phyloP scores from a whole-genome alignment of 2,888 invertebrate genomes.

The Phrixothrix hirtus region DNA sequence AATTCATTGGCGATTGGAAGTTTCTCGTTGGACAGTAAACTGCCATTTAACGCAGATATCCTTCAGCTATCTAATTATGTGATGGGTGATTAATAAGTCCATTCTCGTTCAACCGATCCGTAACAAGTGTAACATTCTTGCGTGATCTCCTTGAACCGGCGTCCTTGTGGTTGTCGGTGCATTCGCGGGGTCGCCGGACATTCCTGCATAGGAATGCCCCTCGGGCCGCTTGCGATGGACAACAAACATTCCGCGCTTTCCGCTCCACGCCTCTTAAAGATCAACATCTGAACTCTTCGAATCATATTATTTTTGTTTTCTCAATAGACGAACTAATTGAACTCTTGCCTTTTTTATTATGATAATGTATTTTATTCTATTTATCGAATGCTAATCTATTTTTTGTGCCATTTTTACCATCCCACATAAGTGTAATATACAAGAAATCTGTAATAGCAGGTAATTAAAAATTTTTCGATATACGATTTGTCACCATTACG shows the following conservation, averaged over 20 bases:
- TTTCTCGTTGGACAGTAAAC: conserved; percentile 1
- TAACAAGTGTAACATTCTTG: conserved; percentile 40
- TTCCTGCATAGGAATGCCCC: conserved; percentile 52
- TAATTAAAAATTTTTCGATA: too few relatives aligned
- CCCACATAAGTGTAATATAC: too few relatives aligned
- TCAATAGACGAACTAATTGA: conserved; percentile 10
- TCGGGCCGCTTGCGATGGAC: conserved; percentile 45
- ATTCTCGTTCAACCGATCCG: conserved; percentile 16
- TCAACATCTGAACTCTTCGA: conserved; percentile 8
- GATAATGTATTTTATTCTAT: neutral
- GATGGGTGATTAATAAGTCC: conserved; percentile 26
- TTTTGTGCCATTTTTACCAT: neutral
- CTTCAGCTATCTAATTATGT: conserved; percentile 17
- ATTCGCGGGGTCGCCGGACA: conserved; percentile 50
- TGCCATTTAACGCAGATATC: conserved; percentile 8
- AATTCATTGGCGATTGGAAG: conserved; percentile 1
- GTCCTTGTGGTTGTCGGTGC: conserved; percentile 47
- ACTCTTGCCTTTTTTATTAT: neutral
- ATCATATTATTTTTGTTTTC: conserved; percentile 14
- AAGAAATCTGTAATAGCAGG: too few relatives aligned
- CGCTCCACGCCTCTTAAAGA: conserved; percentile 23
- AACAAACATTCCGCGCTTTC: conserved; percentile 49
- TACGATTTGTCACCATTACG: too few relatives aligned
- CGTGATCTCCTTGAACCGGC: conserved; percentile 46
- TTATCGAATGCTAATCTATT: neutral